These are phyloP conservation scores for Eupithecia tripunctaria DNA, from an alignment of 2,888 invertebrate species.

Conservation along the genomic window DNA sequence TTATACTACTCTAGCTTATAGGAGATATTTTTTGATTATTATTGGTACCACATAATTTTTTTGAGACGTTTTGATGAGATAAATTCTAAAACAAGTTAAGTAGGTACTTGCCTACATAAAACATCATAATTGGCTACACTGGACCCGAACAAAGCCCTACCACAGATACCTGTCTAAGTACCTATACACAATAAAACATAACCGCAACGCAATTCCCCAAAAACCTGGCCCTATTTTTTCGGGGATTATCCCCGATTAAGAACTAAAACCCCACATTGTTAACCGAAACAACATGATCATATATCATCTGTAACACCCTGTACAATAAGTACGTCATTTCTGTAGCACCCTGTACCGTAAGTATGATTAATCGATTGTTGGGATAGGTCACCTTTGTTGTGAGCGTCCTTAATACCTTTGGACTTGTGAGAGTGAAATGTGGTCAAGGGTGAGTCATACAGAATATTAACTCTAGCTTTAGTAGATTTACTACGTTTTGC, in stretches of 20 bases:
- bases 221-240: conserved; percentile 30
- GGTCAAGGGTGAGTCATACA: not conserved
- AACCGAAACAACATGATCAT: conserved; percentile 18
- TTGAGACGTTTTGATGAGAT: too few species aligned
- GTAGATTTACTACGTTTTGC: not conserved
- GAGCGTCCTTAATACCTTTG: conserved; percentile 49
- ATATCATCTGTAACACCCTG: conserved; percentile 47
- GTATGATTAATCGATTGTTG: conserved; percentile 74
- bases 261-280: conserved; percentile 10
- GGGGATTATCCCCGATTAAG: conserved; percentile 31
- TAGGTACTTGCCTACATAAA: too few species aligned
- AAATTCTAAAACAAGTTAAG: too few species aligned
- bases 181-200: conserved; percentile 6
- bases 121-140: not conserved
- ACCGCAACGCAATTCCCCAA: not conserved
- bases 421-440: conserved; percentile 25
- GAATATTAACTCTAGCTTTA: conserved; percentile 1
- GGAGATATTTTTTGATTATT: too few species aligned
- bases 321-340: conserved; percentile 4
- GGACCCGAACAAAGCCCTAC: not conserved
- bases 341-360: conserved; percentile 56
- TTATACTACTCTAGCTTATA: too few species aligned
- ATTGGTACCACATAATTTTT: too few species aligned
- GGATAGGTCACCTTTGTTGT: conserved; percentile 64
- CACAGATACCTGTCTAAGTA: not conserved